phyloP scores from a whole-genome alignment of 2,888 invertebrate genomes.

The Drosophila fulvimacula region DNA sequence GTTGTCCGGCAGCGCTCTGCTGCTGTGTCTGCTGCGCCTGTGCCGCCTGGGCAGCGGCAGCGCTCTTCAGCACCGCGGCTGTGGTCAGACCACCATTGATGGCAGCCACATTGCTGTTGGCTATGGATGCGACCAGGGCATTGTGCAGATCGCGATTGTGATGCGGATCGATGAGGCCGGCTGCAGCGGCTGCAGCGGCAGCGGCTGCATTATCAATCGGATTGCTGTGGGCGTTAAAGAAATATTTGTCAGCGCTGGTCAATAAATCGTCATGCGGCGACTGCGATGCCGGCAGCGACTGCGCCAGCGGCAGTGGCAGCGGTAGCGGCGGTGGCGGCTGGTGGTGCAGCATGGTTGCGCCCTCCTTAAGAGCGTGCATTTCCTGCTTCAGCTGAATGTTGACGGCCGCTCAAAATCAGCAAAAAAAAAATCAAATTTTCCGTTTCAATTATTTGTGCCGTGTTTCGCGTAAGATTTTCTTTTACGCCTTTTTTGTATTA shows the following conservation, averaged over 20 bases:
- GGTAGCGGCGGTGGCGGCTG: conserved; percentile 55
- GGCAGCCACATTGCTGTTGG: conserved; percentile 84
- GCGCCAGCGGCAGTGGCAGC: conserved; percentile 38
- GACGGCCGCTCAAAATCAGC: conserved; percentile 39
- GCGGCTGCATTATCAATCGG: conserved; percentile 85
- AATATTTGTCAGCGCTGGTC: conserved; percentile 63
- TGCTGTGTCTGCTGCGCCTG: conserved; percentile 56
- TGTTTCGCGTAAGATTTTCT: not conserved
- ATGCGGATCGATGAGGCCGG: conserved; percentile 83
- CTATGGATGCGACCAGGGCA: conserved; percentile 85
- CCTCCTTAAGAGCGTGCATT: conserved; percentile 80
- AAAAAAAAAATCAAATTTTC: not conserved
- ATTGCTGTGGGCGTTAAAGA: conserved; percentile 85
- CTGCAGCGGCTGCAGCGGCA: conserved; percentile 82
- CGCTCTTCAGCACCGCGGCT: conserved; percentile 81
- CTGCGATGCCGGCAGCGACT: conserved; percentile 27
- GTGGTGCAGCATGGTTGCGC: conserved; percentile 81
- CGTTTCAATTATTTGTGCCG: not conserved
- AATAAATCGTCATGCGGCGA: conserved; percentile 62
- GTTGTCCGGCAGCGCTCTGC: conserved; percentile 39
- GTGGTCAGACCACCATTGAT: conserved; percentile 83
- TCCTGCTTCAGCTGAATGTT: conserved; percentile 77
- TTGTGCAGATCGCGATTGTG: conserved; percentile 84
- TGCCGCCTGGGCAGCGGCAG: conserved; percentile 80
- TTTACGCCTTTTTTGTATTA: not conserved